Evolutionary conservation across 2,113 vertebrate genomes (phyloP).

Genomic region (Tupaia chinensis): DNA sequence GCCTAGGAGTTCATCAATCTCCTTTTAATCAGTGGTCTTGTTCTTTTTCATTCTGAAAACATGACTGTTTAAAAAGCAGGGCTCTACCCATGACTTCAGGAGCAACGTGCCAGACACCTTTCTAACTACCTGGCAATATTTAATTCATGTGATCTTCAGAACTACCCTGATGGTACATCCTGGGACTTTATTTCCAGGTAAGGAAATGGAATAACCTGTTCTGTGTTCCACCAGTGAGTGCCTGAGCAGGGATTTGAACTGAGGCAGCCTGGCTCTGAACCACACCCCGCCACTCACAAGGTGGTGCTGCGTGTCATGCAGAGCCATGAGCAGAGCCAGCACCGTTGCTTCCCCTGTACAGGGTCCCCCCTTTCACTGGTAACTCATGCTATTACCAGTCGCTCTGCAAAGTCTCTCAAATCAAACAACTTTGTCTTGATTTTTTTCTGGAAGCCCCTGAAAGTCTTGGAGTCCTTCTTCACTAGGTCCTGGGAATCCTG

Average conservation of each 20-base stretch:
- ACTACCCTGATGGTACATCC: background rate
- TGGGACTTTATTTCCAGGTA: background rate
- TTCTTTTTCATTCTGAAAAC: background rate
- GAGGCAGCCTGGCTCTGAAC: background rate
- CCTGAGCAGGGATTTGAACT: background rate
- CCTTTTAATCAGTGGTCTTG: background rate
- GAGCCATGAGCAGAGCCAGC: background rate
- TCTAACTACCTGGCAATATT: background rate
- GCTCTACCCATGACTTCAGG: background rate
- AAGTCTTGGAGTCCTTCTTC: background rate
- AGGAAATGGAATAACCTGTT: background rate
- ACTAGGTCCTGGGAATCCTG: too few species aligned
- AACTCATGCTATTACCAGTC: accelerated
- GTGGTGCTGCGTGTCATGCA: background rate
- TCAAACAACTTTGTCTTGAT: background rate
- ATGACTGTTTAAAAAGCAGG: background rate
- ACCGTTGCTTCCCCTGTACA: accelerated
- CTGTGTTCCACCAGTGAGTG: background rate
- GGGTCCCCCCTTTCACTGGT: background rate
- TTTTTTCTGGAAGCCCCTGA: background rate
- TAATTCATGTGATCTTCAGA: background rate
- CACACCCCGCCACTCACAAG: accelerated
- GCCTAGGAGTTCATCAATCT: accelerated
- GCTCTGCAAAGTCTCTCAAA: background rate
- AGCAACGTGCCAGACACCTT: too few species aligned